Conservation (phyloP, 2,888 invertebrate species). For the Blomia tropicalis region DNA sequence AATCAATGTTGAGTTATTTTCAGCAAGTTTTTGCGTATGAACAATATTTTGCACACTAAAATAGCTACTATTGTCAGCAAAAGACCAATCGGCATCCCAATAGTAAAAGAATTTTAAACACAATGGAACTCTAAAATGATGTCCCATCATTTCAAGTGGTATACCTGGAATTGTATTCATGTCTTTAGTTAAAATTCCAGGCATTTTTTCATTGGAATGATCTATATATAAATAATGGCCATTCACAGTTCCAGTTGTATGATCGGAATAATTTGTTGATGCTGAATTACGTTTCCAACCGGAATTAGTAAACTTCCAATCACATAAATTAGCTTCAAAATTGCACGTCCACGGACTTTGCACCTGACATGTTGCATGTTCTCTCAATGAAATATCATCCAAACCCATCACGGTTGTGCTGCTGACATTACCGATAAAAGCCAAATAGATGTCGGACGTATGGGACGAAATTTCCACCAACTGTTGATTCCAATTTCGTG, state of each 20-base stretch:
- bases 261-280: neutral
- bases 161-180: neutral
- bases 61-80: neutral
- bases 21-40: neutral
- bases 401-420: constrained; percentile 4
- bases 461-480: neutral
- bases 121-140: neutral
- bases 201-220: neutral
- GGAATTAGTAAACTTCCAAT: neutral
- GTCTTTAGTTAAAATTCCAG: neutral
- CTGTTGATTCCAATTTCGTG: neutral
- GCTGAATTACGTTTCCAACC: neutral
- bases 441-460: neutral
- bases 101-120: neutral
- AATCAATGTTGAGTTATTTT: neutral
- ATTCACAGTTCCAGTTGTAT: neutral
- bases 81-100: neutral
- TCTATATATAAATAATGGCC: neutral
- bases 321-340: constrained; percentile 3
- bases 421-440: neutral
- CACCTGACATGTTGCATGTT: neutral
- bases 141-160: neutral
- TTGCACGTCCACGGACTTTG: neutral
- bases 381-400: neutral
- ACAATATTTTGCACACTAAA: neutral